These are phyloP conservation scores for Epizoanthus illoricatus DNA, from an alignment of 92 coral and sea anemone species.

Conservation along the genomic window DNA sequence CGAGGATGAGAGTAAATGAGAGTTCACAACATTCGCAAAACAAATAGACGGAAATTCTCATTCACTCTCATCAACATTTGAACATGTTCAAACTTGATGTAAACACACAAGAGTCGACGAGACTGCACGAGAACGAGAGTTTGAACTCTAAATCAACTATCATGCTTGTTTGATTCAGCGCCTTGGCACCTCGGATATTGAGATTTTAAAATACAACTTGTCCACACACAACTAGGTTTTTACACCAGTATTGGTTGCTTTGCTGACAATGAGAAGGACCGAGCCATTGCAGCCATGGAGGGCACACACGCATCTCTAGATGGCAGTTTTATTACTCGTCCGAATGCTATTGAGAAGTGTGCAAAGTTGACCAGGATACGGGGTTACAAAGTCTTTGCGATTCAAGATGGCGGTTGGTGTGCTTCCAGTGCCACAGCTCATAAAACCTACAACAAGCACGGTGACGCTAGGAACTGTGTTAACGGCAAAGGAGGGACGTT, in stretches of 20 bases:
- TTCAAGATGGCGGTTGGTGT: slow-evolving; percentile 96
- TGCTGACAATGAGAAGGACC: slow-evolving; percentile 70
- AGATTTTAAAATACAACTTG: background rate
- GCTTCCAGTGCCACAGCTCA: slow-evolving; percentile 82
- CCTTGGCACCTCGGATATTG: too few relatives aligned
- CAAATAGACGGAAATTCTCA: too few relatives aligned
- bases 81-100: too few relatives aligned
- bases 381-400: slow-evolving; percentile 81
- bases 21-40: too few relatives aligned
- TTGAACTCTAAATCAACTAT: too few relatives aligned
- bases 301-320: slow-evolving; percentile 71
- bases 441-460: slow-evolving; percentile 71
- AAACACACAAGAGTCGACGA: too few relatives aligned
- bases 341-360: slow-evolving; percentile 75
- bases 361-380: slow-evolving; percentile 76
- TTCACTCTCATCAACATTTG: too few relatives aligned
- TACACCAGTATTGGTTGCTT: slow-evolving; percentile 82
- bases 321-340: slow-evolving; percentile 75
- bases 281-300: slow-evolving; percentile 78
- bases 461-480: slow-evolving; percentile 78
- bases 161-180: too few relatives aligned
- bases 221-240: slow-evolving; percentile 42
- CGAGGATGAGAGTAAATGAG: too few relatives aligned
- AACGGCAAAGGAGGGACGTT: slow-evolving; percentile 84
- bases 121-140: too few relatives aligned